Evolutionary conservation across 2,797 vertebrate species (phyloP).

Genomic region (Fringilla coelebs): DNA sequence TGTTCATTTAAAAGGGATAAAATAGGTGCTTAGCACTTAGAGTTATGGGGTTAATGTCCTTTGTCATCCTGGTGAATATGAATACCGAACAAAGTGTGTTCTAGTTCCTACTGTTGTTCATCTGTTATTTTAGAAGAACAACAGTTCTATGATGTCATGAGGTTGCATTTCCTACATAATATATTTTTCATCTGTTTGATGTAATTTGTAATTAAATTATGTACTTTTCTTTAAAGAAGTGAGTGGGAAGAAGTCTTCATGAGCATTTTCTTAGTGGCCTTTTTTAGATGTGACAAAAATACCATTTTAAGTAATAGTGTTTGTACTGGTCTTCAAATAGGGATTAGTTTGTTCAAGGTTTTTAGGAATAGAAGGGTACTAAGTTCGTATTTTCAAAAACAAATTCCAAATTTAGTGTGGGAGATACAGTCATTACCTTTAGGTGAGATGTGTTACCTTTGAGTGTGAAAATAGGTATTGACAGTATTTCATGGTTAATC

Average conservation of each 20-base stretch:
- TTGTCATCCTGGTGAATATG: not conserved
- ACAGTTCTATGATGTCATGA: not conserved
- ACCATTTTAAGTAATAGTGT: not conserved
- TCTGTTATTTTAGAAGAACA: not conserved
- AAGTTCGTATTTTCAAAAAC: not conserved
- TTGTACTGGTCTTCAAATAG: not conserved
- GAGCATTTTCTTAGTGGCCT: not conserved
- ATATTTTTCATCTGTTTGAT: not conserved
- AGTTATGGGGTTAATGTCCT: not conserved
- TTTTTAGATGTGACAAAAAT: not conserved
- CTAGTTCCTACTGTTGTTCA: not conserved
- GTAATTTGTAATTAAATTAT: not conserved
- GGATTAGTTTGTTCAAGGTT: not conserved
- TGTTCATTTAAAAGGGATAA: not conserved
- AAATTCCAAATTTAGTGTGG: not conserved
- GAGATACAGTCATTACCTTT: not conserved
- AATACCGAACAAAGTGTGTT: not conserved
- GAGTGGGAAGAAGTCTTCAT: not conserved
- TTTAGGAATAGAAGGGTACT: not conserved
- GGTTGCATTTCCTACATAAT: not conserved
- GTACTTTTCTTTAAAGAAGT: not conserved
- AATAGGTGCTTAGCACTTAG: not conserved
- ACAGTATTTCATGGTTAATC: not conserved
- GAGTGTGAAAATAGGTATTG: not conserved
- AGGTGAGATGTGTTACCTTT: not conserved